These are phyloP conservation scores for Erethizon dorsatum DNA, from an alignment of 2,797 vertebrate genomes.

Conservation along the genomic window DNA sequence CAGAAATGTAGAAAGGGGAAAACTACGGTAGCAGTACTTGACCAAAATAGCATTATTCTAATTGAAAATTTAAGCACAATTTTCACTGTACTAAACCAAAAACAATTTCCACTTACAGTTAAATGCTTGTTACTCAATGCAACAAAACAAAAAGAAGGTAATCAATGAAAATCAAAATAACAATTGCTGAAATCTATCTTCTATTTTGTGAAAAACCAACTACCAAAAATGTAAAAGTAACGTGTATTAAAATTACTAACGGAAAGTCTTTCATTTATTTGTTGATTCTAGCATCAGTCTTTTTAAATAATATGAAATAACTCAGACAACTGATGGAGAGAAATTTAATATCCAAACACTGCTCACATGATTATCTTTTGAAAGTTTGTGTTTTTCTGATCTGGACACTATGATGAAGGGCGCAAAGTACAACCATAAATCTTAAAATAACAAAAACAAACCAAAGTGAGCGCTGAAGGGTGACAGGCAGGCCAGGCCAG, in stretches of 20 bases:
- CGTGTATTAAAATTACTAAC: background rate
- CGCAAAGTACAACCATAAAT: background rate
- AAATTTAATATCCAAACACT: background rate
- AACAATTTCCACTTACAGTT: conserved; percentile 40
- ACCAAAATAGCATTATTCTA: background rate
- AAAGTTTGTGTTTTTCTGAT: background rate
- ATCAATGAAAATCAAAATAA: background rate
- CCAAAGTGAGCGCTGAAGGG: background rate
- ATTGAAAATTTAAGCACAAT: background rate
- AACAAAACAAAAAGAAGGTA: background rate
- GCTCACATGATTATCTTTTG: background rate
- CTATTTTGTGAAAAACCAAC: background rate
- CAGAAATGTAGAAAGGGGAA: background rate
- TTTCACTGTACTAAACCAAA: conserved; percentile 28
- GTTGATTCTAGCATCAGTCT: background rate
- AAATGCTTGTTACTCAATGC: background rate
- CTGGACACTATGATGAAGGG: background rate
- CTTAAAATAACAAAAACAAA: background rate
- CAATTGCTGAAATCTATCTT: background rate
- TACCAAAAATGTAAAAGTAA: background rate
- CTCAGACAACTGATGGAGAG: background rate
- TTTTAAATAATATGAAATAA: background rate
- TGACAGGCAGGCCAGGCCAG: background rate
- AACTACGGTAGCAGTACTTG: background rate
- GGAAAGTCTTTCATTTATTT: background rate